Evolutionary conservation across 53 echinoderm and acorn worm genomes (phyloP), one percentile per base, ranked within the genome.

Genomic region (Luidia sarsii): DNA sequence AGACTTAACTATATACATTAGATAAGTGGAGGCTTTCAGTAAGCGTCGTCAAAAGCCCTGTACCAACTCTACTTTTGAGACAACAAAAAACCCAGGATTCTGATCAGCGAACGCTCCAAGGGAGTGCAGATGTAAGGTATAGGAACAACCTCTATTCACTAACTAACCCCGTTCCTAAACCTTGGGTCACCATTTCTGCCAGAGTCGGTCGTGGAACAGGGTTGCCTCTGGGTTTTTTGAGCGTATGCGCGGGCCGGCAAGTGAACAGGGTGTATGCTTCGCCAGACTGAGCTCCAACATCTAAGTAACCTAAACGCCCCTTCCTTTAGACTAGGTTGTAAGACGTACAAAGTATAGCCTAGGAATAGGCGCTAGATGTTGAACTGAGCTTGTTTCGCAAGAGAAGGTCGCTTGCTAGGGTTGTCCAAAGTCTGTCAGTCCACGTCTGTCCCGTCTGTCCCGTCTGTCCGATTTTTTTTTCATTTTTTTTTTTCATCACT

Each of bases 131-230:
- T 69, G 27, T 69, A 48, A 50, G 69, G 69, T 31, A 69, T 31
- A 69, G 69, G 69, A 50, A 43, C 69, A 24, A 29, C 3, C 25
- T 18, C 64, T 64, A 8, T 69, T 11, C 69, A 69, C 69, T 69
- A 49, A 69, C 69, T 69, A 69, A 69, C 69, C n/a, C n/a, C 27
- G 69, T 49, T 50, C 69, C 69, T 69, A 69, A 69, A 69, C 31
- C 69, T 33, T 49, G 50, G 11, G 27, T 50, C 30, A 32, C 69
- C 49, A 29, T 29, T 69, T 69, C 50, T 49, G 50, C 20, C 48
- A 30, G 50, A 50, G 48, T 32, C 19, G 69, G 7, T 18, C 22
- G 19, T 32, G 21, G 48, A 50, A 31, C 33, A 50, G 33, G 50
- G 69, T n/a, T 49, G 48, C 43, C 15, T 28, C 15, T 69, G 48